Evolutionary conservation across 2,797 vertebrate species (phyloP).

Genomic region (Oreonectes daqikongensis): DNA sequence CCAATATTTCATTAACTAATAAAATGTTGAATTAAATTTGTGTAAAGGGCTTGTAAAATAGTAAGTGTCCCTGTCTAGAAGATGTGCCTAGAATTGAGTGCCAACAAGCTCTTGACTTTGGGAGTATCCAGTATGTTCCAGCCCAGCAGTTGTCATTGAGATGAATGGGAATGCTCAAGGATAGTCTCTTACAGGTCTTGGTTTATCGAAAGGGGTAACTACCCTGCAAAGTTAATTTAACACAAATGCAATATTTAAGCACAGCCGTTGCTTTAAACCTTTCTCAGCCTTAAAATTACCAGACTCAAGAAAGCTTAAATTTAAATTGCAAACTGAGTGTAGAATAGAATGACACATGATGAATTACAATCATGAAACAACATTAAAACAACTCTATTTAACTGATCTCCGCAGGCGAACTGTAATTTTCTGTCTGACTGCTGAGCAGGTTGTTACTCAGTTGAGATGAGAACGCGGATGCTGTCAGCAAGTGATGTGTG

Average conservation of each 20-base stretch:
- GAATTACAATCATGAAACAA: background rate
- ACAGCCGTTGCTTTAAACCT: background rate
- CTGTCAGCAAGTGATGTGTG: background rate
- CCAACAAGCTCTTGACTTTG: background rate
- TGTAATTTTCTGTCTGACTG: constrained; percentile 1
- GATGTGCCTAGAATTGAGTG: background rate
- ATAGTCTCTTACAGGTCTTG: background rate
- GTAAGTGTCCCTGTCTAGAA: background rate
- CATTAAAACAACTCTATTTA: background rate
- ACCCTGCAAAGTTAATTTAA: background rate
- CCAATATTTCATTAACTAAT: too few relatives aligned
- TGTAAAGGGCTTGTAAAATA: background rate
- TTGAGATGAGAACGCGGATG: background rate
- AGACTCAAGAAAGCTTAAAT: background rate
- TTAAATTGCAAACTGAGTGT: background rate
- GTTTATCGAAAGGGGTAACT: background rate
- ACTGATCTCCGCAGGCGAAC: background rate
- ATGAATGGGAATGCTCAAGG: background rate
- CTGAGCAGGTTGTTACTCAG: background rate
- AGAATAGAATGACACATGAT: background rate
- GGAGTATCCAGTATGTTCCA: background rate
- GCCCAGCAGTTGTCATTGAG: background rate
- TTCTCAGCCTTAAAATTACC: background rate
- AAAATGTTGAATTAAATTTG: too few relatives aligned
- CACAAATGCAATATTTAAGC: constrained; percentile 2